These are phyloP conservation scores for Cecropterus lyciades DNA, from an alignment of 1,140 invertebrate species.

Conservation along the genomic window DNA sequence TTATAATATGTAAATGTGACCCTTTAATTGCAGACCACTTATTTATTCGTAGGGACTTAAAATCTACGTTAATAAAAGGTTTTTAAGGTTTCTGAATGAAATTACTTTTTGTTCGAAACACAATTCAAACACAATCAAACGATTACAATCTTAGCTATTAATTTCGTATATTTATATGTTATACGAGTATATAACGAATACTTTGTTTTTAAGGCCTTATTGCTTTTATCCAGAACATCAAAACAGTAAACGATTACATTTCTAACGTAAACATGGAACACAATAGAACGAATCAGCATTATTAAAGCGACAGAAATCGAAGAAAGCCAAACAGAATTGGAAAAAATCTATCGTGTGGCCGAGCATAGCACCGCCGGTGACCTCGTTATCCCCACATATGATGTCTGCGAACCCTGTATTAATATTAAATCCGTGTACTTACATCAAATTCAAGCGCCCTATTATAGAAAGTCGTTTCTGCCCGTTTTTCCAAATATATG, in stretches of 20 bases:
- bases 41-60: conserved; percentile 8
- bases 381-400: conserved; percentile 37
- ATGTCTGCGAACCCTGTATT: conserved; percentile 43
- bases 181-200: background rate
- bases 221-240: too few species aligned
- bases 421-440: conserved; percentile 25
- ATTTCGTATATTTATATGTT: too few species aligned
- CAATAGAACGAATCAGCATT: conserved; percentile 13
- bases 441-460: conserved; percentile 19
- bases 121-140: background rate
- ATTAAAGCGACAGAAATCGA: conserved; percentile 32
- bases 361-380: conserved; percentile 27
- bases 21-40: conserved; percentile 4
- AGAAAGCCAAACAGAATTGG: conserved; percentile 16
- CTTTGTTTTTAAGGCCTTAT: too few species aligned
- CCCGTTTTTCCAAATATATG: background rate
- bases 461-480: background rate
- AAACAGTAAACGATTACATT: background rate
- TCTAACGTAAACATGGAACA: background rate
- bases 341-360: conserved; percentile 14
- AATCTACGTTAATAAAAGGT: background rate
- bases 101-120: background rate
- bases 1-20: conserved; percentile 16
- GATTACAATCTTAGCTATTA: too few species aligned
- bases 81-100: background rate